phyloP scores from a whole-genome alignment of 2,888 invertebrate species.

The Reticulitermes lucifugus region DNA sequence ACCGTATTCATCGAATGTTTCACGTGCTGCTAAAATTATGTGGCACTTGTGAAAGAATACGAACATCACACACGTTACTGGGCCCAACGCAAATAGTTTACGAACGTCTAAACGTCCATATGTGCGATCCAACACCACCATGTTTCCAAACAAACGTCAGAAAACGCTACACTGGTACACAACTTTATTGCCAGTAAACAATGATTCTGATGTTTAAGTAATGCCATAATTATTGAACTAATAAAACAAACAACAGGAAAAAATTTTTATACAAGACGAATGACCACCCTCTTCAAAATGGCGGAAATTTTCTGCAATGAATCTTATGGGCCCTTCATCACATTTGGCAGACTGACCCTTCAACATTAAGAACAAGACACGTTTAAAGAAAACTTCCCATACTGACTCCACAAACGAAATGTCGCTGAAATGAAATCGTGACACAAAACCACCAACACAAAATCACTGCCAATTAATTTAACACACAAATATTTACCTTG shows the following conservation, averaged over 20 bases:
- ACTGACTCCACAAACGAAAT: conserved; percentile 18
- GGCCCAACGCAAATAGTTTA: conserved; percentile 54
- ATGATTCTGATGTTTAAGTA: neutral
- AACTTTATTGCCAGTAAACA: neutral
- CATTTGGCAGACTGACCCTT: conserved; percentile 52
- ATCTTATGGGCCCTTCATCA: conserved; percentile 50
- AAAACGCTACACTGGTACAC: conserved; percentile 7
- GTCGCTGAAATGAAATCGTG: neutral
- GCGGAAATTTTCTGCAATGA: conserved; percentile 53
- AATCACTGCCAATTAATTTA: conserved; percentile 41
- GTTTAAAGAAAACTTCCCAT: conserved; percentile 1
- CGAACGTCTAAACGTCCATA: conserved; percentile 24
- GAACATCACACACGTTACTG: conserved; percentile 56
- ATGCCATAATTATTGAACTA: neutral
- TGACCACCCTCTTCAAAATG: conserved; percentile 54
- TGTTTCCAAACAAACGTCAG: conserved; percentile 45
- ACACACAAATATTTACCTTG: conserved; percentile 63
- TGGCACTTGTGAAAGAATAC: neutral
- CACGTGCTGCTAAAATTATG: neutral
- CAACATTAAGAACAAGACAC: conserved; percentile 45
- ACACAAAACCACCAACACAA: conserved; percentile 16
- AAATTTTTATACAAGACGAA: conserved; percentile 39
- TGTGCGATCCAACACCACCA: conserved; percentile 42
- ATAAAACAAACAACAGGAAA: neutral
- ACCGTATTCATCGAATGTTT: neutral